Conservation (phyloP, 2,888 invertebrate species). For the Carterocephalus palaemon region DNA sequence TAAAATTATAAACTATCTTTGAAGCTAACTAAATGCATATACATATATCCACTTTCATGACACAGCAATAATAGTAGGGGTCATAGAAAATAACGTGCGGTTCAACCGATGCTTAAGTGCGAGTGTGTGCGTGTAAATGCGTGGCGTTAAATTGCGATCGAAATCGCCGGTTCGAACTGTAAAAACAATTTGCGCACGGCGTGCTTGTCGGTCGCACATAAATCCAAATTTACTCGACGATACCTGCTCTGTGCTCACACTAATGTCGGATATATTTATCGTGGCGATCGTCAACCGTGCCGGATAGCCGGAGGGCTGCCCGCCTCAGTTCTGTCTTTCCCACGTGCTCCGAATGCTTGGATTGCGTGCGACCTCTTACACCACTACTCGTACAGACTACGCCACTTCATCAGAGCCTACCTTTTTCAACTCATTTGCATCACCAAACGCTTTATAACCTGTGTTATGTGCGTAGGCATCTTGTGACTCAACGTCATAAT, state of each 20-base stretch:
- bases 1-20: no score
- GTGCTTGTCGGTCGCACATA: slow-evolving; percentile 43
- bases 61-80: slow-evolving; percentile 14
- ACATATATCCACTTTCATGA: slow-evolving; percentile 8
- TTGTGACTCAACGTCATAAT: slow-evolving; percentile 50
- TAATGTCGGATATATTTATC: slow-evolving; percentile 75
- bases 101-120: slow-evolving; percentile 20
- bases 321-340: slow-evolving; percentile 67
- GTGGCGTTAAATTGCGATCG: slow-evolving; percentile 24
- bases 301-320: slow-evolving; percentile 64
- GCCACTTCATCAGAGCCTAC: slow-evolving; percentile 42
- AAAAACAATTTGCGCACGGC: slow-evolving; percentile 29
- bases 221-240: slow-evolving; percentile 34
- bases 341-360: slow-evolving; percentile 76
- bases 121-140: no score
- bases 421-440: slow-evolving; percentile 30
- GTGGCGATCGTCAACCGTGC: slow-evolving; percentile 73
- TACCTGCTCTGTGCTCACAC: slow-evolving; percentile 58
- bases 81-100: slow-evolving; percentile 20
- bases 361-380: slow-evolving; percentile 74
- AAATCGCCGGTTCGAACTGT: slow-evolving; percentile 22
- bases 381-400: slow-evolving; percentile 53
- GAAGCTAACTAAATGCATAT: no score
- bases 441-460: slow-evolving; percentile 11
- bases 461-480: slow-evolving; percentile 14